phyloP scores from a whole-genome alignment of 2,797 vertebrate species.

The Sebastes ruberrimus region DNA sequence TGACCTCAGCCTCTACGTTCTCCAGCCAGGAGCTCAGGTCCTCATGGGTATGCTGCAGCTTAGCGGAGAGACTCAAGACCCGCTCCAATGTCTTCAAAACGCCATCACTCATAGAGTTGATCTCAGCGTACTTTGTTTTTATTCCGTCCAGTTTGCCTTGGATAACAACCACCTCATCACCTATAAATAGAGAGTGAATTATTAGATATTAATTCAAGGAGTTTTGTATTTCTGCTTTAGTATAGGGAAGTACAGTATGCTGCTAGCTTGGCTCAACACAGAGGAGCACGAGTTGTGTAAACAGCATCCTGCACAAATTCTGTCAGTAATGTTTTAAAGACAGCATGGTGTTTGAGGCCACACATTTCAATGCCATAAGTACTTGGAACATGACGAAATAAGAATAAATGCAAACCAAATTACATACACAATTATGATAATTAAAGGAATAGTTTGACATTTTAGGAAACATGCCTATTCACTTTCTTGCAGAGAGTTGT shows the following conservation, averaged over 20 bases:
- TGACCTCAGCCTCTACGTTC: constrained; percentile 85
- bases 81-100: constrained; percentile 90
- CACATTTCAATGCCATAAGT: neutral
- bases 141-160: constrained; percentile 97
- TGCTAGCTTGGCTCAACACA: neutral
- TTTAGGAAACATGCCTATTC: neutral
- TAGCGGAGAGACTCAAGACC: constrained; percentile 87
- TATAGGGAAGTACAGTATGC: neutral
- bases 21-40: constrained; percentile 90
- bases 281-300: neutral
- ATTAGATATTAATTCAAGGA: neutral
- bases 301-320: neutral
- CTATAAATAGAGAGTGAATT: constrained; percentile 71
- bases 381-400: neutral
- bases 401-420: neutral
- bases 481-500: neutral
- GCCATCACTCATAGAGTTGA: constrained; percentile 86
- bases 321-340: neutral
- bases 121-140: constrained; percentile 93
- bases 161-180: constrained; percentile 96
- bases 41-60: constrained; percentile 85
- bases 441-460: neutral
- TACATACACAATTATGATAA: neutral
- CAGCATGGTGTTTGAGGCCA: neutral
- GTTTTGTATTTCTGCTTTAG: neutral